Evolutionary conservation across 1,140 invertebrate genomes (phyloP).

Genomic region (Aphelenchoides besseyi): DNA sequence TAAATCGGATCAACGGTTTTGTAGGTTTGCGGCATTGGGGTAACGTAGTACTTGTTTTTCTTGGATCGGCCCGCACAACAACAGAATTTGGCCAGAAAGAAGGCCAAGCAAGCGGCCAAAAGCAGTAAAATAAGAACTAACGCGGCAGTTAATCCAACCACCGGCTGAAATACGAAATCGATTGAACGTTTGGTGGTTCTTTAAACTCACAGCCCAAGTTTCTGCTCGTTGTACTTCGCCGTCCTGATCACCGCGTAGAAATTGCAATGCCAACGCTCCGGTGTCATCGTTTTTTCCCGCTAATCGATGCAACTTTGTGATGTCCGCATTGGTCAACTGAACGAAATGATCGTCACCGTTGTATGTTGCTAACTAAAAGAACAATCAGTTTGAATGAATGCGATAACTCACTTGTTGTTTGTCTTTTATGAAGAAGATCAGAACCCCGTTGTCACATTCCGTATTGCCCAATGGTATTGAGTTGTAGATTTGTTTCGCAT

Average conservation of each 20-base stretch:
- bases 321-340: slow-evolving; percentile 22
- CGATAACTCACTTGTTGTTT: slow-evolving; percentile 28
- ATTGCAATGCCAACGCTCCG: neutral
- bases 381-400: slow-evolving; percentile 8
- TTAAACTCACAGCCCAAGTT: slow-evolving; percentile 30
- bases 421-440: slow-evolving; percentile 26
- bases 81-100: slow-evolving; percentile 35
- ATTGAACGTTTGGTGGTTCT: slow-evolving; percentile 3
- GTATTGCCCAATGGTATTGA: slow-evolving; percentile 9
- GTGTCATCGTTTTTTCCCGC: slow-evolving; percentile 12
- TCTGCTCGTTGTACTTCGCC: slow-evolving; percentile 26
- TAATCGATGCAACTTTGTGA: slow-evolving; percentile 28
- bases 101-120: slow-evolving; percentile 16
- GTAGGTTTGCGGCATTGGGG: slow-evolving; percentile 29
- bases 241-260: neutral
- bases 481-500: slow-evolving; percentile 28
- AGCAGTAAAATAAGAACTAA: slow-evolving; percentile 28
- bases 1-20: slow-evolving; percentile 38
- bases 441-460: slow-evolving; percentile 34
- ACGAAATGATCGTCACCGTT: slow-evolving; percentile 23
- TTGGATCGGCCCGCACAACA: slow-evolving; percentile 21
- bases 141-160: slow-evolving; percentile 28
- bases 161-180: slow-evolving; percentile 20
- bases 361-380: slow-evolving; percentile 24
- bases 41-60: slow-evolving; percentile 27